A percentile compares a stretch with the other conserved stretches of the same genome.
These are phyloP conservation scores for Eugnorisma glareosa DNA, from an alignment of 2,888 invertebrate genomes.

Conservation along the genomic window DNA sequence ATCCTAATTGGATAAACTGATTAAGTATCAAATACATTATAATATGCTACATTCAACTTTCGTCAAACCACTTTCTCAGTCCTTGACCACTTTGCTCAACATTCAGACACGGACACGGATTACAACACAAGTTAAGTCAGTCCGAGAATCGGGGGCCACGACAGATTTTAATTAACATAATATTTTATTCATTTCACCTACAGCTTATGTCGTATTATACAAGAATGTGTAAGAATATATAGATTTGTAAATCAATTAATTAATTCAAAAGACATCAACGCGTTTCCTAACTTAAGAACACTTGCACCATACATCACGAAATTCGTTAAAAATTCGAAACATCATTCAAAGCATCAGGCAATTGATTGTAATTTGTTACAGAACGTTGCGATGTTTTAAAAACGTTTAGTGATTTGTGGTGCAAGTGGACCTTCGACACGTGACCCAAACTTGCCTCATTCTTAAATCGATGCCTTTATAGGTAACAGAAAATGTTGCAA, in stretches of 20 bases:
- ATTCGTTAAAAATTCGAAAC: background rate
- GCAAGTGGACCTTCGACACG: background rate
- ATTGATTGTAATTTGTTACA: background rate
- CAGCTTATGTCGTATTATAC: background rate
- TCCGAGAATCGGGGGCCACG: background rate
- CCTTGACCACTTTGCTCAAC: constrained; percentile 39
- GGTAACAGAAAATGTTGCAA: constrained; percentile 1
- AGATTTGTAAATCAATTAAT: constrained; percentile 31
- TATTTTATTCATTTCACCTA: background rate
- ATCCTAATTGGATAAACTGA: background rate
- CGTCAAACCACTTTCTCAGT: constrained; percentile 31
- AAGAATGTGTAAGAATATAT: constrained; percentile 15
- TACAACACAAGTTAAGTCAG: constrained; percentile 29
- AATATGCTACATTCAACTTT: constrained; percentile 1
- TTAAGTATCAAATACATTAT: background rate
- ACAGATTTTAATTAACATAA: background rate
- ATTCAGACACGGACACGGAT: constrained; percentile 19
- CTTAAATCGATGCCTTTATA: background rate
- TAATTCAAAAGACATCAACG: constrained; percentile 53
- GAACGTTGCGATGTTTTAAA: background rate
- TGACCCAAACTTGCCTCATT: background rate
- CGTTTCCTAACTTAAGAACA: constrained; percentile 27
- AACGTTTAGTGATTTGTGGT: background rate
- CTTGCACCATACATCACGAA: background rate
- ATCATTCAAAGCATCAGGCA: background rate